Base-by-base conservation (phyloP, 2,797 vertebrate genomes). In the Anguilla megastoma region DNA sequence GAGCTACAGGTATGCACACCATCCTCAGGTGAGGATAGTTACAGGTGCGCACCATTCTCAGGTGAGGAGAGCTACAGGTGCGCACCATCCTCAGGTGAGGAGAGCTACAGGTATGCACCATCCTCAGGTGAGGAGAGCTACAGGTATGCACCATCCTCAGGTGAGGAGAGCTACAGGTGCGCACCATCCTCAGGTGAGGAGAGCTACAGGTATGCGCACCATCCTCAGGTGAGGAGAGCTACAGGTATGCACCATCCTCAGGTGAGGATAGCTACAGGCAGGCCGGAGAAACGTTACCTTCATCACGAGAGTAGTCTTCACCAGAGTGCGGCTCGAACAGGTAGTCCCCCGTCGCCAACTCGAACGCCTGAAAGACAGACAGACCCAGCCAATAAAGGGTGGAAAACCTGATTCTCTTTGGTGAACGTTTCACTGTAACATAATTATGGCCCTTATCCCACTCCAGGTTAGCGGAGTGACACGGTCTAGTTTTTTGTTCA, bases 311-410 rank as follows among this genome's bases (percentile, higher is more conserved):
- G 92, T 99, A 99, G 91, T 99, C 98, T 90, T 99, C 98, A 88
- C 98, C 99, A 21, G 99, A 99, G 90, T 99, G 98, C 56, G 99
- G 99, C 84, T 99, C 99, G 56, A 99, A 99, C 87, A 99, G 93
- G 92, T 99, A 99, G 94, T 99, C 99, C 85, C 99, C 99, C 0
- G 99, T 99, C 45, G 98, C 98, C 69, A 99, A 93, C 91, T 99
- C 99, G 90, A 99, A 99, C 5, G 98, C 98, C 98, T 99, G 89
- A 87, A 86, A 21, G 91, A 89, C 76, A 18, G 2, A 45, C 45
- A 74, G 16, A 66, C 41, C 58, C 14, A 3, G 3, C 12, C 24
- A 52, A 58, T 45, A 27, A 50, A 27, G 3, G 0, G 8, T 4
- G 52, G 69, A 36, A 45, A 18, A 71, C 24, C 1, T 4, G 48